Percentiles rank a stretch among this genome's conserved stretches.
phyloP scores from a whole-genome alignment of 30 jellyfish, hydroid and myxozoan species.

The Euphysa ruthae region DNA sequence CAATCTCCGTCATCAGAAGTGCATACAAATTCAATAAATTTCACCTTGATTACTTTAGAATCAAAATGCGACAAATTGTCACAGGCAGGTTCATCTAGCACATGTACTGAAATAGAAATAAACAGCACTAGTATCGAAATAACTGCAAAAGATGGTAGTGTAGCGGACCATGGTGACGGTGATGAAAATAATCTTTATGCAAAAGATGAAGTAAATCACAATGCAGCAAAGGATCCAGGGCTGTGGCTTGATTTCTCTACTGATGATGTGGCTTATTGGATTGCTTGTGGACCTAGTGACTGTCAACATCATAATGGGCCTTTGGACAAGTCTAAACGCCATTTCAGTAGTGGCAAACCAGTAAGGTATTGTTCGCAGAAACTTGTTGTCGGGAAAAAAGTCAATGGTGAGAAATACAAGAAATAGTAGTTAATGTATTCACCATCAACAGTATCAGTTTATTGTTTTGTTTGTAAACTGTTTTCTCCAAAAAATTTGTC shows the following conservation, averaged over 20 bases:
- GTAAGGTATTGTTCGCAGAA: constrained; percentile 23
- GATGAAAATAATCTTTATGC: constrained; percentile 6
- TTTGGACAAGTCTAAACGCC: not conserved
- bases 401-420: constrained; percentile 26
- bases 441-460: constrained; percentile 25
- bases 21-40: too few species aligned
- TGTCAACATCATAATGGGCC: not conserved
- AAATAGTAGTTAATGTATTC: constrained; percentile 10
- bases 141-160: constrained; percentile 2
- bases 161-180: not conserved
- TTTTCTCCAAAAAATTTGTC: constrained; percentile 1
- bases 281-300: constrained; percentile 2
- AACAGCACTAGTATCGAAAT: too few species aligned
- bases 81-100: too few species aligned
- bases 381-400: constrained; percentile 18
- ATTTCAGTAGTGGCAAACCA: not conserved
- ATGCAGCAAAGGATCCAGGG: constrained; percentile 62
- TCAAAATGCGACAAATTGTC: too few species aligned
- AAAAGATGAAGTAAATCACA: too few species aligned
- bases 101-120: too few species aligned
- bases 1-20: too few species aligned
- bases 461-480: constrained; percentile 33
- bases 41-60: too few species aligned
- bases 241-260: constrained; percentile 67
- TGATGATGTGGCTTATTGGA: constrained; percentile 3